Evolutionary conservation across 2,888 invertebrate genomes (phyloP), one percentile per base, ranked within the genome.

Genomic region (Lasioglossum lativentre): DNA sequence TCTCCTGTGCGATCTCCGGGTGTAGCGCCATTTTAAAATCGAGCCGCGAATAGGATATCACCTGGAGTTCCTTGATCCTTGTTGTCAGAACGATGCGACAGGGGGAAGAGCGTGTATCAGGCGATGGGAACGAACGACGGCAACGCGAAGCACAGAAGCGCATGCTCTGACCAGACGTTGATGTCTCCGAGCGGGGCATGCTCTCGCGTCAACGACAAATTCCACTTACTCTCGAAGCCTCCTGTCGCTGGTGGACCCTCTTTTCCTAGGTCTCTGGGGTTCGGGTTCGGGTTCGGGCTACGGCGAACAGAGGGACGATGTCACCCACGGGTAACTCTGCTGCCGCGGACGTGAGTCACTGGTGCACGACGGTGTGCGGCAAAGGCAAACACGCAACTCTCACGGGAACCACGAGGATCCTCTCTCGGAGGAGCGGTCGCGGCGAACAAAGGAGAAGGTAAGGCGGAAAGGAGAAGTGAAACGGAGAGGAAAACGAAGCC

Each of bases 1-100:
- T 66, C 34, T 19, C 19, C 23, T n/a, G 38, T 23, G 34, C 30
- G 68, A 56, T n/a, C 79, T 72, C 34, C 30, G 72, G 34, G 83
- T 78, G 82, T 79, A 38, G 82, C 90, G 90, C 90, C 90, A 90
- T 89, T 88, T 90, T 90, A 89, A 83, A 88, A 82, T 59, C 79
- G 78, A 86, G 80, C 78, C 70, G 34, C 52, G 34, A 19, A 30
- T 8, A 19, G 63, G 16, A 19, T 63, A n/a, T 34, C 42, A 34
- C 30, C n/a, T 47, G 16, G 66, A n/a, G 34, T 40, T 71, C 47
- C 19, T 40, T 56, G 78, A 78, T 56, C 78, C 14, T 76, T n/a
- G 38, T 42, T 74, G 47, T 74, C 59, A 59, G n/a, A 16, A 6
- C 16, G 42, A 47, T 45, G 10, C 42, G 6, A 27, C 14, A 19